Base-by-base conservation (phyloP, 2,888 invertebrate species). In the Drosophila borealis region DNA sequence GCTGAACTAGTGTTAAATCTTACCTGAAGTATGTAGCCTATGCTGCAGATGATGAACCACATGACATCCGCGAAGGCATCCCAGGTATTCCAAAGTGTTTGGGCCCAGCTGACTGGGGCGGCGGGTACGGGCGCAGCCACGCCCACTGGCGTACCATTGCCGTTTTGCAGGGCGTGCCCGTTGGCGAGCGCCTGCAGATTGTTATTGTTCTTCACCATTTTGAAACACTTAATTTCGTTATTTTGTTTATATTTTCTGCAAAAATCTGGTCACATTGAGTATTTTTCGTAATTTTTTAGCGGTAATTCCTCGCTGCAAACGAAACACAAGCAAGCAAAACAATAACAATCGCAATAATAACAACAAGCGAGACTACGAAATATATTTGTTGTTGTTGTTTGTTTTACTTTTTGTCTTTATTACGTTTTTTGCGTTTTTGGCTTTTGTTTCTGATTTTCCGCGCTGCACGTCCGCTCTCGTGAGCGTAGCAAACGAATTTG, bases 401-500 rank as follows among this genome's bases (percentile, higher is more conserved):
- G 55, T 49, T 61, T 56, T 80, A 49, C 44, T 39, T 62, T 64
- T 79, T 64, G 42, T 48, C 60, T 67, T 68, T 66, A 37, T 80
- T 82, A 55, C 68, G 46, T 46, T 63, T 70, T 66, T 55, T 61
- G 53, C 34, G 42, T 61, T 70, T 75, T 63, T 29, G 46, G 50
- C 42, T 72, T 72, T 72, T 66, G 65, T 70, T 45, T 63, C 51
- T 71, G 81, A 75, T 82, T 89, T 83, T 81, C 79, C 90, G 91
- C 88, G 82, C 75, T 81, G 76, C 87, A 91, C 92, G 91, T 91
- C 91, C 89, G 91, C 92, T 91, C 91, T 79, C 90, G 84, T 87
- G 91, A 91, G 91, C 90, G 81, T 76, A 90, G 79, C 79, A 83
- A 91, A 91, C 90, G 90, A 89, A 87, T 86, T 86, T 86, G 85